phyloP scores from a whole-genome alignment of 2,888 invertebrate genomes.

The Drosophila robusta region DNA sequence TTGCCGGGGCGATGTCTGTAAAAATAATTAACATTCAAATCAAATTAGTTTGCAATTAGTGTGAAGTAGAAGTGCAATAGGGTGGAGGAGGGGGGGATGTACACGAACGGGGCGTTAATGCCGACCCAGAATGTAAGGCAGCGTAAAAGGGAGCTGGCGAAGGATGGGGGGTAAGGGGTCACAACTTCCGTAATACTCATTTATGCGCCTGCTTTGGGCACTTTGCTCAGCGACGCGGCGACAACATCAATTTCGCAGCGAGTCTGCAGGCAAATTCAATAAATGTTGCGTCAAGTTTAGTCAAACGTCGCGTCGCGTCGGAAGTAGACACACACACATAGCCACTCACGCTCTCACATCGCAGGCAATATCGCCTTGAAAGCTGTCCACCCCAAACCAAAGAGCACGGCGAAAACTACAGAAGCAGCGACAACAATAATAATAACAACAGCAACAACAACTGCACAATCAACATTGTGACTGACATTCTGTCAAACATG shows the following conservation, averaged over 20 bases:
- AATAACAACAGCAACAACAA: slow-evolving; percentile 35
- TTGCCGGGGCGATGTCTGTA: slow-evolving; percentile 43
- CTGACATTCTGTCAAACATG: slow-evolving; percentile 79
- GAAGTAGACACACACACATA: slow-evolving; percentile 24
- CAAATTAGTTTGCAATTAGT: slow-evolving; percentile 74
- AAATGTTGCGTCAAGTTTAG: slow-evolving; percentile 56
- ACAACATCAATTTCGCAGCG: slow-evolving; percentile 42
- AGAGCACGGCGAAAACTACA: slow-evolving; percentile 20
- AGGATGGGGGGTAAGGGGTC: not conserved
- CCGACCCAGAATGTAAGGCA: not conserved
- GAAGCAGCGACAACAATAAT: slow-evolving; percentile 16
- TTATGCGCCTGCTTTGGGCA: slow-evolving; percentile 27
- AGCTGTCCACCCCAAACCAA: slow-evolving; percentile 41
- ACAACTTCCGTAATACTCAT: slow-evolving; percentile 35
- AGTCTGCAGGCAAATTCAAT: slow-evolving; percentile 58
- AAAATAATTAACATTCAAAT: slow-evolving; percentile 71
- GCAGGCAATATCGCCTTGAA: slow-evolving; percentile 14
- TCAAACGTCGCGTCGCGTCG: slow-evolving; percentile 22
- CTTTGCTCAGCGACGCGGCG: slow-evolving; percentile 30
- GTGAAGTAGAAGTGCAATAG: slow-evolving; percentile 11
- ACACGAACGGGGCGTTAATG: not conserved
- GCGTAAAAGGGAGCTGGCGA: slow-evolving; percentile 1
- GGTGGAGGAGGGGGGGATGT: not conserved
- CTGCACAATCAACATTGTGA: slow-evolving; percentile 52
- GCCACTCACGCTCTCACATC: slow-evolving; percentile 6